phyloP scores from a whole-genome alignment of 2,888 invertebrate species.

The Tetrapedia diversipes region DNA sequence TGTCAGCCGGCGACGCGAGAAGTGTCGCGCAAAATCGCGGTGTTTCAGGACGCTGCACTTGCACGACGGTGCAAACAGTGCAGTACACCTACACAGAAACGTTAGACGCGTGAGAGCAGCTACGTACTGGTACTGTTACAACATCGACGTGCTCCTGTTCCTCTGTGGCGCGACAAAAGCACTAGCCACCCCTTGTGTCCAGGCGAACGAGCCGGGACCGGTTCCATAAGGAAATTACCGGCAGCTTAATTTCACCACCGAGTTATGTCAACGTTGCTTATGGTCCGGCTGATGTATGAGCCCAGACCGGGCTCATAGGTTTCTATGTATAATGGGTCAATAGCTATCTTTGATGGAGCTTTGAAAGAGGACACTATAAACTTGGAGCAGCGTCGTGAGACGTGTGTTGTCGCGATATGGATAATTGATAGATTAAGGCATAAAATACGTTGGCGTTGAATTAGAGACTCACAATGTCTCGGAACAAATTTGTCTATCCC shows the following conservation, averaged over 20 bases:
- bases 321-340: slow-evolving; percentile 3
- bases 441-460: no score
- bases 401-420: no score
- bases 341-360: neutral
- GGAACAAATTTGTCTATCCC: no score
- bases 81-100: slow-evolving; percentile 48
- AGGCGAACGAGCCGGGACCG: slow-evolving; percentile 41
- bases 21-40: slow-evolving; percentile 20
- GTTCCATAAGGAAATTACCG: slow-evolving; percentile 55
- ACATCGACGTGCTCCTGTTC: slow-evolving; percentile 40
- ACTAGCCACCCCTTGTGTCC: slow-evolving; percentile 47
- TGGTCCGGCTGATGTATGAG: slow-evolving; percentile 18
- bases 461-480: no score
- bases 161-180: slow-evolving; percentile 53
- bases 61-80: slow-evolving; percentile 5
- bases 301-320: neutral
- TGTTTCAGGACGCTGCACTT: slow-evolving; percentile 36
- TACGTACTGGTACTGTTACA: slow-evolving; percentile 54
- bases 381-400: no score
- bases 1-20: slow-evolving; percentile 7
- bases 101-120: slow-evolving; percentile 61
- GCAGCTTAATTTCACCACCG: slow-evolving; percentile 53
- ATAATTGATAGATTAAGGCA: no score
- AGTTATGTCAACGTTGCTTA: slow-evolving; percentile 32
- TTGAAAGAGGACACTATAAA: neutral